Evolutionary conservation across 2,113 vertebrate species (phyloP), one percentile per base, ranked within the genome.

Genomic region (Blennius ocellaris): DNA sequence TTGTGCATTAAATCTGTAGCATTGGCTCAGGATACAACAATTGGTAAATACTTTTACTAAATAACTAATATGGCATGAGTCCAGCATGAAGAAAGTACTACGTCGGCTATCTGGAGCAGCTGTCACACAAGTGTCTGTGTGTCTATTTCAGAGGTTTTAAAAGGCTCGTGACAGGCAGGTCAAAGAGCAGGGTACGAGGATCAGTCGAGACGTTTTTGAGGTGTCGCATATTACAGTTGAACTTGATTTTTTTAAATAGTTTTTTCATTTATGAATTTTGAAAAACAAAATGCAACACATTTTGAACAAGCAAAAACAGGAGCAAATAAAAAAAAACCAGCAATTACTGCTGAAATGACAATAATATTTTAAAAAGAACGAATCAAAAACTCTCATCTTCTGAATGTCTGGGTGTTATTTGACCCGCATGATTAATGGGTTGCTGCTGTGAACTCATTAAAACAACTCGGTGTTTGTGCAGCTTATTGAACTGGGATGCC

Each of bases 401-500:
- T 36, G 11, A 50, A 8, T 36, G 9, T 16, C 9, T 45, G 52
- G 15, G 2, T 53, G 57, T 12, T 69, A 44, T 52, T 39, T 37
- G 66, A 38, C 15, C 36, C 8, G 1, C 45, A 10, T 30, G 60
- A 80, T 69, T 50, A 36, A 70, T 59, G 62, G 9, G 56, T 50
- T 79, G 69, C 58, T 71, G 78, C 74, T 55, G 58, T 30, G 40
- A 68, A 69, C 8, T 47, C 66, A 61, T 74, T 39, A 39, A 11
- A 56, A 66, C 60, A 65, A 76, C 10, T 44, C 44, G 37, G 58
- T 64, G 64, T 59, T 59, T 84, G 51, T 57, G 47, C 66, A 64
- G 21, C 41, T 30, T 53, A 80, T 84, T 74, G 72, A 86, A 74
- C 17, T 41, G 85, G 67, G 80, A 82, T 76, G 78, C 38, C 17